Percentiles rank a stretch among this genome's conserved stretches.
Conservation (phyloP, 2,888 invertebrate genomes). For the Pyrgus malvae region DNA sequence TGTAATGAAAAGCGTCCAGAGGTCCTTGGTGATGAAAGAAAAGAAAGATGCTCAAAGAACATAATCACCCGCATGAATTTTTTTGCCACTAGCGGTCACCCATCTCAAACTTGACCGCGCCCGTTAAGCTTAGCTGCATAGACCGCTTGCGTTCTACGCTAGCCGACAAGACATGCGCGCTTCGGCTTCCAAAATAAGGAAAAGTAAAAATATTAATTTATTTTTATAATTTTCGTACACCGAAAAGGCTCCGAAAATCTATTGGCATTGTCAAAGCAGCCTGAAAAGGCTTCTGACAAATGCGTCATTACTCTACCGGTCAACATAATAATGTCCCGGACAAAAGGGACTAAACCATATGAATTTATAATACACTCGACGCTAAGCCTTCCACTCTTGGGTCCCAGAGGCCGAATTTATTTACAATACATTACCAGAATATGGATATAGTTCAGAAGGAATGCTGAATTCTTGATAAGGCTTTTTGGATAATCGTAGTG, state of each 20-base stretch:
- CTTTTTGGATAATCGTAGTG: too few species aligned
- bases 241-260: background rate
- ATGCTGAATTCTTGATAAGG: background rate
- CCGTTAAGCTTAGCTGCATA: too few species aligned
- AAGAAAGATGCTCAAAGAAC: too few species aligned
- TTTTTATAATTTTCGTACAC: background rate
- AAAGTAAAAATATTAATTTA: too few species aligned
- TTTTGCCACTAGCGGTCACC: too few species aligned
- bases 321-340: conserved; percentile 24
- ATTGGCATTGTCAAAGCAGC: conserved; percentile 1
- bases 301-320: conserved; percentile 27
- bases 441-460: background rate
- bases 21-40: too few species aligned
- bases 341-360: conserved; percentile 42
- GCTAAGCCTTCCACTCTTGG: conserved; percentile 38
- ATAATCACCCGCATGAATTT: too few species aligned
- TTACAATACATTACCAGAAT: conserved; percentile 16
- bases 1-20: too few species aligned
- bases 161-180: too few species aligned
- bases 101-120: too few species aligned
- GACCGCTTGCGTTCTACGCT: too few species aligned
- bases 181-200: too few species aligned
- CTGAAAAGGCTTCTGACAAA: conserved; percentile 20
- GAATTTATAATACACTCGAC: conserved; percentile 52
- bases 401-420: conserved; percentile 16